phyloP scores from a whole-genome alignment of 2,888 invertebrate species.

The Chaitophorus viminalis region DNA sequence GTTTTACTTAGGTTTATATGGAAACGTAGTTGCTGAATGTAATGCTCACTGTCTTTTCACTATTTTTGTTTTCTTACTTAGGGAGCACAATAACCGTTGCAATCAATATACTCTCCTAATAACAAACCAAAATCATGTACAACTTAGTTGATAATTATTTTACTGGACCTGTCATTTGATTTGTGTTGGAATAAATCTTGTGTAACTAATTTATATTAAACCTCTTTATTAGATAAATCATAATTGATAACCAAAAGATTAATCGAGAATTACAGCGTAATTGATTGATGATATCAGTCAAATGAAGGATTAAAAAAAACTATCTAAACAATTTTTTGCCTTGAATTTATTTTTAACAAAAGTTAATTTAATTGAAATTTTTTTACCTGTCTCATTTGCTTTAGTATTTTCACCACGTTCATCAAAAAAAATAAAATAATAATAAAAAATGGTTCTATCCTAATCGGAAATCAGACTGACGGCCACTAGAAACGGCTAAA shows the following conservation, averaged over 20 bases:
- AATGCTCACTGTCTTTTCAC: too few relatives aligned
- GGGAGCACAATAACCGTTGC: too few relatives aligned
- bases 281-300: constrained; percentile 21
- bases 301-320: neutral
- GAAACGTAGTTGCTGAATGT: too few relatives aligned
- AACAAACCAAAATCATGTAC: too few relatives aligned
- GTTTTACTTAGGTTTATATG: too few relatives aligned
- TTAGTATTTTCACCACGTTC: constrained; percentile 18
- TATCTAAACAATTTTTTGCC: constrained; percentile 10
- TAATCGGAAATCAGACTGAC: constrained; percentile 39
- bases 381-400: constrained; percentile 9
- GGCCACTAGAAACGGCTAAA: constrained; percentile 22
- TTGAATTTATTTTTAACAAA: constrained; percentile 21
- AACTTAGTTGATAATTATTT: neutral
- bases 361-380: constrained; percentile 31
- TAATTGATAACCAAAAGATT: constrained; percentile 4
- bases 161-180: neutral
- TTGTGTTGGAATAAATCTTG: neutral
- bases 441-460: constrained; percentile 17
- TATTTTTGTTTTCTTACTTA: too few relatives aligned
- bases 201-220: constrained; percentile 7
- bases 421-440: constrained; percentile 37
- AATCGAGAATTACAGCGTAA: neutral
- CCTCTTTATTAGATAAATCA: neutral
- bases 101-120: too few relatives aligned